Conservation (phyloP, 2,113 vertebrate genomes). For the Chaetodon auriga region DNA sequence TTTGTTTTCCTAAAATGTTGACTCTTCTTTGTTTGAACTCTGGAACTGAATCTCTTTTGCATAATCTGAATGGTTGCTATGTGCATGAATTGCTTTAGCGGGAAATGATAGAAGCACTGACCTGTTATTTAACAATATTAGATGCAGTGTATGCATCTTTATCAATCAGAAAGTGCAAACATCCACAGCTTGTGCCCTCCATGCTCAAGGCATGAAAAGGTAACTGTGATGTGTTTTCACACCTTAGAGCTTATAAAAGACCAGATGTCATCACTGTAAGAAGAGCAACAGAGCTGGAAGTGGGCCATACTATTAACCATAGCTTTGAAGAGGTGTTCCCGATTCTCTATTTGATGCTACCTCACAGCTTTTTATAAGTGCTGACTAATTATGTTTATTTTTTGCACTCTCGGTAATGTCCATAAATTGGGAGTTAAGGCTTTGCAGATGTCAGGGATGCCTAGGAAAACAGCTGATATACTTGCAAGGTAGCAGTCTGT, state of each 20-base stretch:
- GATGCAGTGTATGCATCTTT: background rate
- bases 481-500: background rate
- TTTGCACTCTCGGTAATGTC: background rate
- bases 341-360: background rate
- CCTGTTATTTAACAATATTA: background rate
- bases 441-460: background rate
- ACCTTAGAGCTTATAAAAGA: background rate
- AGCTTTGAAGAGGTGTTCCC: background rate
- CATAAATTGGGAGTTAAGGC: background rate
- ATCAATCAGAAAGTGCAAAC: slow-evolving; percentile 2
- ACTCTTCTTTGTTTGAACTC: background rate
- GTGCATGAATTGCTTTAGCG: background rate
- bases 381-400: background rate
- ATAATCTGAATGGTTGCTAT: background rate
- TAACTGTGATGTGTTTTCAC: slow-evolving; percentile 11
- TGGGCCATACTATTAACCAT: background rate
- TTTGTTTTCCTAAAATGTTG: background rate
- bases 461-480: background rate
- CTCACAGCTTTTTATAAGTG: background rate
- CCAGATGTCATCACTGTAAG: background rate
- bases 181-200: background rate
- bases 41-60: background rate
- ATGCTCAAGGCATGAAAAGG: background rate
- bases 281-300: background rate
- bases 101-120: background rate